Conservation (phyloP, 2,797 vertebrate genomes). For the Sebastolobus altivelis region DNA sequence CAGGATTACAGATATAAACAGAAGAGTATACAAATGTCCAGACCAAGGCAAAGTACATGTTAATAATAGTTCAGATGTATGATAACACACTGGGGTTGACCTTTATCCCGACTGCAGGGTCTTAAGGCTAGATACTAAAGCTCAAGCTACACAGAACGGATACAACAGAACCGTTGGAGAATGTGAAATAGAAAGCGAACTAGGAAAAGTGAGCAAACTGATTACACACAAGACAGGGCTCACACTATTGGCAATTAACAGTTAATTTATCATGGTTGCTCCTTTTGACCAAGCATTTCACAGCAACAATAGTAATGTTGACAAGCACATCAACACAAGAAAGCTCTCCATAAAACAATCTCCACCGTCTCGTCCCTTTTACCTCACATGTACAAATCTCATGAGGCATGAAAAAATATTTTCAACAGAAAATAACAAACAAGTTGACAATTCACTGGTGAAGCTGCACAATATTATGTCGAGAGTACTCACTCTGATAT, state of each 20-base stretch:
- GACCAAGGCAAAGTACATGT: conserved; percentile 88
- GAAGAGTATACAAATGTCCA: conserved; percentile 89
- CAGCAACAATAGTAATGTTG: conserved; percentile 82
- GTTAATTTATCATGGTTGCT: conserved; percentile 75
- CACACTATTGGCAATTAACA: conserved; percentile 82
- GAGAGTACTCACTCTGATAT: conserved; percentile 60
- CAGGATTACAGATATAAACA: conserved; percentile 89
- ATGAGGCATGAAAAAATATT: conserved; percentile 75
- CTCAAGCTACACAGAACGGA: conserved; percentile 82
- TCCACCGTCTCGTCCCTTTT: conserved; percentile 75
- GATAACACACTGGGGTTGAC: conserved; percentile 83
- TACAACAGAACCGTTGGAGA: conserved; percentile 77
- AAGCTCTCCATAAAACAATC: conserved; percentile 75
- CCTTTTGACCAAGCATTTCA: conserved; percentile 81
- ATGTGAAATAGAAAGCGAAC: conserved; percentile 79
- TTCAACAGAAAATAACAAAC: conserved; percentile 64
- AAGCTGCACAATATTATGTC: conserved; percentile 77
- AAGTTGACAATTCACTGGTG: conserved; percentile 61
- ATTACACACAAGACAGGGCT: conserved; percentile 79
- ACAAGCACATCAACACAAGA: conserved; percentile 79
- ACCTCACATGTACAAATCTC: conserved; percentile 81
- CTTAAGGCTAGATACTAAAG: conserved; percentile 83
- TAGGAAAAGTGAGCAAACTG: conserved; percentile 77
- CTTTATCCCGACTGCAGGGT: conserved; percentile 77
- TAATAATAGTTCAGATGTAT: conserved; percentile 85